Base-by-base conservation (phyloP, 2,888 invertebrate species). In the Thymelicus lineola region DNA sequence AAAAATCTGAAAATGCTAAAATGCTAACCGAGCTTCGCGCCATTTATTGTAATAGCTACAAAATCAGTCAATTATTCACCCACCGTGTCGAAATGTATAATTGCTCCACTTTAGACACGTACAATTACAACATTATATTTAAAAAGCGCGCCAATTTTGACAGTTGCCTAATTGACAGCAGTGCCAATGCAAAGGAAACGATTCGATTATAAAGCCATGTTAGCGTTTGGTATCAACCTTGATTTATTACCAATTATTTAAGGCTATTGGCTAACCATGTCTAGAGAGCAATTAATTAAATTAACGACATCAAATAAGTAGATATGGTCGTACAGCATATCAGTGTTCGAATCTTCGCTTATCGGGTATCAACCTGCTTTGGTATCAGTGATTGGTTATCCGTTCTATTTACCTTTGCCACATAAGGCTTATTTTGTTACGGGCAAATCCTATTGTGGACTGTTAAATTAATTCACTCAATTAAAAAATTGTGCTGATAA, bases 371-470 rank as follows among this genome's bases (percentile, higher is more conserved):
- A 69, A 69, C 63, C 58, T 50, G 69, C 63, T 69, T 69, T 58
- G 69, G 62, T 69, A 57, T 72, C 65, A 58, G 64, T 61, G 62
- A 72, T 70, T 69, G 69, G 69, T 61, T 59, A 64, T 70, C 70
- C 72, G 68, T 42, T 71, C 71, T n/a, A 35, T 17, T 63, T 63
- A 58, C 36, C 46, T 28, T 7, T 42, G 62, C 58, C 57, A 28
- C 58, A 38, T 69, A 69, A 69, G 69, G 69, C n/a, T 58, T 35
- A 17, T 45, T 65, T 57, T 57, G 12, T 35, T 46, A 7, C 1
- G 35, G n/a, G 6, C 6, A 42, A 45, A 35, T n/a, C 38, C 53
- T 9, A 53, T 53, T 64, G 42, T 64, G 55, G 55, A n/a, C 9
- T 36, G 4, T 36, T 28, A 55, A n/a, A 35, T 55, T 55, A 50